Percentiles rank a stretch among this genome's conserved stretches.
These are phyloP conservation scores for Drosophila burlai DNA, from an alignment of 1,140 invertebrate species.

Conservation along the genomic window DNA sequence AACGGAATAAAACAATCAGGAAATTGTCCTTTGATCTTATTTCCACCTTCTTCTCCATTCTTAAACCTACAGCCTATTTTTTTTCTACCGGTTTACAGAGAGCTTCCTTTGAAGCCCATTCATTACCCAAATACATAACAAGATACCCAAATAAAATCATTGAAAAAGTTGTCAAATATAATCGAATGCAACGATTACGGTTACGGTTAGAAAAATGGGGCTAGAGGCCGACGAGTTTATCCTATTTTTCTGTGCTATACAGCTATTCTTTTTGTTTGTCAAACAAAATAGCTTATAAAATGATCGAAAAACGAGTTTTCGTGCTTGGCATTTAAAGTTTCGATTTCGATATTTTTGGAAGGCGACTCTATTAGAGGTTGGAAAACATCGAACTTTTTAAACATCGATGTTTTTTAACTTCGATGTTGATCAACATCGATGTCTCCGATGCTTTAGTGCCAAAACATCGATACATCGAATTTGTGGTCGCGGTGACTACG, in stretches of 20 bases:
- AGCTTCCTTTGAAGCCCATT: slow-evolving; percentile 52
- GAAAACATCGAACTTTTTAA: no score
- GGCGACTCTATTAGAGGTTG: no score
- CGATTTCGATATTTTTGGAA: no score
- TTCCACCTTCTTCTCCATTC: slow-evolving; percentile 24
- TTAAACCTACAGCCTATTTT: slow-evolving; percentile 51
- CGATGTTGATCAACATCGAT: no score
- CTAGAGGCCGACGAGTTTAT: neutral
- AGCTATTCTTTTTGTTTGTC: neutral
- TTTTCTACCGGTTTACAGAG: slow-evolving; percentile 12
- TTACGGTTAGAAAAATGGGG: slow-evolving; percentile 14
- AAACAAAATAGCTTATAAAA: no score
- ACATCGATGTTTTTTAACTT: no score
- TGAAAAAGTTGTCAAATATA: slow-evolving; percentile 39
- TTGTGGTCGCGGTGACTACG: no score
- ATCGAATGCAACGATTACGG: slow-evolving; percentile 45
- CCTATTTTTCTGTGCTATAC: neutral
- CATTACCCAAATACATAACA: slow-evolving; percentile 67
- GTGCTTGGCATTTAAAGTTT: no score
- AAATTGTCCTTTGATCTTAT: slow-evolving; percentile 84
- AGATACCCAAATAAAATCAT: slow-evolving; percentile 65
- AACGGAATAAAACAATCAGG: slow-evolving; percentile 81
- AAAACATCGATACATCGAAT: no score
- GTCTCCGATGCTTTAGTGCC: no score
- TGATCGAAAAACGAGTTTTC: no score